Evolutionary conservation across 2,113 vertebrate genomes (phyloP), one percentile per base, ranked within the genome.

Genomic region (Entosphenus tridentatus): DNA sequence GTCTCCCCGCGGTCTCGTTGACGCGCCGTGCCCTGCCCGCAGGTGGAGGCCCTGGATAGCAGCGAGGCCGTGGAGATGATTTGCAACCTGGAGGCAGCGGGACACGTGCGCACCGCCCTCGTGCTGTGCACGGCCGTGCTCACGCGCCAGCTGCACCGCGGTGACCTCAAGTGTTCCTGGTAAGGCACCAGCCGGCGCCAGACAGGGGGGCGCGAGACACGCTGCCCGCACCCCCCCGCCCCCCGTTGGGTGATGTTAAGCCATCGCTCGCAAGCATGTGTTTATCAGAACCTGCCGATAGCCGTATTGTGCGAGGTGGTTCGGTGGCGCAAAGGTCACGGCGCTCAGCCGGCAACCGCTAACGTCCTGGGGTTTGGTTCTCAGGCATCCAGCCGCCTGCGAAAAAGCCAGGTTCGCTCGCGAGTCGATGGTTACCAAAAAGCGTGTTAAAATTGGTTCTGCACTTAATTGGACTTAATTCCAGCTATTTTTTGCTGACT

Each of bases 121-220:
- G 83, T 97, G 77, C 84, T 98, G 74, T 98, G 93, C 77, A 96
- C 92, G 59, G 96, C 89, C 0, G 96, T 90, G 72, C 83, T 98
- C 74, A 98, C 88, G 56, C 92, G 95, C 75, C 92, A 98, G 74
- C 86, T 98, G 67, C 89, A 96, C 75, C 87, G 89, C 75, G 86
- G 86, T 79, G 89, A 75, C 72, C 80, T 86, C 5, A 87, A 88
- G 78, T 91, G 84, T 73, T 93, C 91, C 72, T 96, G 93, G 93
- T 98, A 79, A 83, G 86, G 82, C 58, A 62, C 65, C 57, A 11
- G 21, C 55, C 21, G 6, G 8, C 17, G 56, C 12, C 21, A 21
- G 21, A 21, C 21, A 3, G 21, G 18, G 18, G 21, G 21, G 21
- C 21, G 21, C 21, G 21, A 3, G 21, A 21, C 21, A 21, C 21